Base-by-base conservation (phyloP, 2,797 vertebrate species). In the Salarias fasciatus region DNA sequence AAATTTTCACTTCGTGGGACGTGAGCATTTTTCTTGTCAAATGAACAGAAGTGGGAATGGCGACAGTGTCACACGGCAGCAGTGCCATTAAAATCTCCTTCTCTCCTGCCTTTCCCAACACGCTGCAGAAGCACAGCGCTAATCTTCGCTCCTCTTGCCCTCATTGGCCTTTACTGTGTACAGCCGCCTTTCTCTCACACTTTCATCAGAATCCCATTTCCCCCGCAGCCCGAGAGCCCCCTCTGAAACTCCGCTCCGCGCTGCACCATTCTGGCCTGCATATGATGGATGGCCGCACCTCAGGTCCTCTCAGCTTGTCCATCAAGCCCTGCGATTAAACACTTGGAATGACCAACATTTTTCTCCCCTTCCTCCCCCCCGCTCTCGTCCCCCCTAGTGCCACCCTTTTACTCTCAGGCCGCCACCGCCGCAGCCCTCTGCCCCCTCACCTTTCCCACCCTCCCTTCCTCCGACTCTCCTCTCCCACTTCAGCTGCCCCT, bases 151-250 rank as follows among this genome's bases (percentile, higher is more conserved):
- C 79, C 88, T 86, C 80, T 89, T 93, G 93, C 89, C 92, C 88
- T 92, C 91, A 63, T 86, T 91, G 93, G 93, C 93, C 93, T 93
- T 88, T 92, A 81, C 88, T 90, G 89, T 91, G 91, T 90, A 87
- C 57, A 87, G 88, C 89, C 87, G 87, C 92, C 91, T 94, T 93
- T 88, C 88, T 94, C 91, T 94, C 84, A 90, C 92, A 96, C 93
- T 96, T 97, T 95, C 95, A 96, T 96, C 95, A 96, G 94, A 96
- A 96, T 95, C 93, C 94, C 94, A 96, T 96, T 96, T 94, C 93
- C 86, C 70, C 80, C 71, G 57, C 79, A 77, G 73, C 79, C 81
- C 91, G 89, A 92, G 90, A 91, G 91, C 91, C 90, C 92, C 85
- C 89, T 86, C 83, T 90, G 86, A 94, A 95, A 94, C 90, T 92